Base-by-base conservation (phyloP, 1,140 invertebrate species). In the Tetramorium simillimum region DNA sequence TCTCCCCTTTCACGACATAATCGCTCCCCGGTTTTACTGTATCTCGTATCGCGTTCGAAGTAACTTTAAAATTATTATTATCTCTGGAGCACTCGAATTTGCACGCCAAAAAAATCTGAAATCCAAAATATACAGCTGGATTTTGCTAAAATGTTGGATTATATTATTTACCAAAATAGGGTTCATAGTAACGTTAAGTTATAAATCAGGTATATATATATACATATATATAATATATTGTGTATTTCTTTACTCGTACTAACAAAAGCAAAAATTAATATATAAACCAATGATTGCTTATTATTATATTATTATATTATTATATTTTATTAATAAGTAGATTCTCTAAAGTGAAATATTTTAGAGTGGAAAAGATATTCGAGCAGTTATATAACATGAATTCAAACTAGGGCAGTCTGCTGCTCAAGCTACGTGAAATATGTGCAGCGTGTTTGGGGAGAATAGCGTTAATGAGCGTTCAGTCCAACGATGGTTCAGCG, bases 1-100 rank as follows among this genome's bases (percentile, higher is more conserved):
- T 78, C 60, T 77, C 37, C 75, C 63, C 24, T 86, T 86, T 86
- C 84, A 80, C 62, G 62, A 73, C 53, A 75, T 60, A 75, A 84
- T 84, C 24, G 53, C 10, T 84, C 40, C 24, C 24, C 5, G n/a
- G 40, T 84, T 73, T 60, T 60, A 75, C 4, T 18, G 65, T 33
- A 2, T 1, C 40, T 84, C 9, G 67, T 49, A 60, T 82, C 21
- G 58, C 3, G 24, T 84, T 21, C 37, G 37, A 81, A 10, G 16
- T 53, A n/a, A 21, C 16, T 81, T 69, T 9, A 7, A 40, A 12
- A 56, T 18, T 28, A 69, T 40, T 56, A 40, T 49, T 24, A 10
- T 16, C 18, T 81, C 51, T 49, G 33, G 1, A 1, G 3, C 4
- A 18, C n/a, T 40, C 46, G 2, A 81, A 56, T 33, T 16, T 28